Percentiles rank a stretch among this genome's conserved stretches.
phyloP scores from a whole-genome alignment of 2,888 invertebrate genomes.

The Luperina testacea region DNA sequence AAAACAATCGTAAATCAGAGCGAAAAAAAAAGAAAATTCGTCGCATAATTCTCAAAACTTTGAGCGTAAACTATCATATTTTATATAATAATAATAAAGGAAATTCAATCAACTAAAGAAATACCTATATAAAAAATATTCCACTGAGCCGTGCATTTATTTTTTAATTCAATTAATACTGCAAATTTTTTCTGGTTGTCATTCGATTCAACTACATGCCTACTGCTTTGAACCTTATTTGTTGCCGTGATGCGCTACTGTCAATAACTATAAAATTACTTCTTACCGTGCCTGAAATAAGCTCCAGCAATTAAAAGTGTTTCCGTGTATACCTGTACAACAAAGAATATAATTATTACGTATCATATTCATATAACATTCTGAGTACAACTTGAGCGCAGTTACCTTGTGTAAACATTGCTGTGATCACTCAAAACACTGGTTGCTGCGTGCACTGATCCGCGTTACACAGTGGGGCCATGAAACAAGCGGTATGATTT shows the following conservation, averaged over 20 bases:
- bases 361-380: neutral
- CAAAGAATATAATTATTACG: neutral
- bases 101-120: no score
- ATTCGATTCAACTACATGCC: no score
- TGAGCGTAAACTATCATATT: no score
- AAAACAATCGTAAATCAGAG: no score
- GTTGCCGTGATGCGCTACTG: neutral
- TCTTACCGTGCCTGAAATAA: neutral
- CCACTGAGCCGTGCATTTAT: no score
- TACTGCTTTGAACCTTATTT: no score
- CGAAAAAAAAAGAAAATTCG: no score
- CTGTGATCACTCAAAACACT: slow-evolving; percentile 33
- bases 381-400: slow-evolving; percentile 4
- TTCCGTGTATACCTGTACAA: neutral
- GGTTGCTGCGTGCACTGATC: slow-evolving; percentile 19
- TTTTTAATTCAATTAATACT: no score
- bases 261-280: neutral
- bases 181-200: no score
- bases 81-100: no score
- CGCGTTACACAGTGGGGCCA: slow-evolving; percentile 8
- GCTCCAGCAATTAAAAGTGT: neutral
- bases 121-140: no score
- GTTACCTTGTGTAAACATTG: slow-evolving; percentile 28
- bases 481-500: neutral
- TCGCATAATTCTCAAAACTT: no score